phyloP scores from a whole-genome alignment of 2,888 invertebrate genomes.

The Sphaerophoria rueppellii region DNA sequence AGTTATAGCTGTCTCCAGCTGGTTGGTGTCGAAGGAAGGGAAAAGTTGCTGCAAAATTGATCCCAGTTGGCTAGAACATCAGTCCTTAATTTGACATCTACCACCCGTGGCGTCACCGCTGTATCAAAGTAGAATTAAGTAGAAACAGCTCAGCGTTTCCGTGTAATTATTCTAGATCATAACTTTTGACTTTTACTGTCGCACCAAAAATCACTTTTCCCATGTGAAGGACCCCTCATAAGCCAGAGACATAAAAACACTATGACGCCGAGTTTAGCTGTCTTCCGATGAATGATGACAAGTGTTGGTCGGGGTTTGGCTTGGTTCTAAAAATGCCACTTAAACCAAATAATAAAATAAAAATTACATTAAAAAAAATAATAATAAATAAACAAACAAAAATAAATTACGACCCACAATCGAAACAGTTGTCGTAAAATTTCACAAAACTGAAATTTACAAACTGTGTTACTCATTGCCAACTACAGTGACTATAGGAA shows the following conservation, averaged over 20 bases:
- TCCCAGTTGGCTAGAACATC: conserved; percentile 14
- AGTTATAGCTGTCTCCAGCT: conserved; percentile 71
- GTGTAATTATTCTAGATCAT: conserved; percentile 66
- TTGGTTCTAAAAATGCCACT: conserved; percentile 46
- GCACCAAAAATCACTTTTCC: conserved; percentile 35
- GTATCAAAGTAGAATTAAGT: conserved; percentile 53
- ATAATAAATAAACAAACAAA: conserved; percentile 56
- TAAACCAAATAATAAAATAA: conserved; percentile 65
- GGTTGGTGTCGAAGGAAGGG: conserved; percentile 39
- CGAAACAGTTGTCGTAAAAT: conserved; percentile 65
- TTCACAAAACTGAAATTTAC: conserved; percentile 55
- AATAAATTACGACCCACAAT: conserved; percentile 33
- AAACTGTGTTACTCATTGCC: conserved; percentile 34
- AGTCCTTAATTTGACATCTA: neutral
- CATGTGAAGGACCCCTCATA: too few relatives aligned
- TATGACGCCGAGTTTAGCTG: neutral
- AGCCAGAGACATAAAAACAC: too few relatives aligned
- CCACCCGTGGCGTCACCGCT: conserved; percentile 1
- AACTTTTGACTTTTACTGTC: conserved; percentile 67
- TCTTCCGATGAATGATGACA: conserved; percentile 20
- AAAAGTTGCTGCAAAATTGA: conserved; percentile 18
- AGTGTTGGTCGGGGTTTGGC: conserved; percentile 36
- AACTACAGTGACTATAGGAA: conserved; percentile 36
- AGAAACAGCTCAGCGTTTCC: conserved; percentile 68
- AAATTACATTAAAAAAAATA: conserved; percentile 67